These are phyloP conservation scores for Acanthoscelides obtectus DNA, from an alignment of 2,888 invertebrate genomes.

Conservation along the genomic window DNA sequence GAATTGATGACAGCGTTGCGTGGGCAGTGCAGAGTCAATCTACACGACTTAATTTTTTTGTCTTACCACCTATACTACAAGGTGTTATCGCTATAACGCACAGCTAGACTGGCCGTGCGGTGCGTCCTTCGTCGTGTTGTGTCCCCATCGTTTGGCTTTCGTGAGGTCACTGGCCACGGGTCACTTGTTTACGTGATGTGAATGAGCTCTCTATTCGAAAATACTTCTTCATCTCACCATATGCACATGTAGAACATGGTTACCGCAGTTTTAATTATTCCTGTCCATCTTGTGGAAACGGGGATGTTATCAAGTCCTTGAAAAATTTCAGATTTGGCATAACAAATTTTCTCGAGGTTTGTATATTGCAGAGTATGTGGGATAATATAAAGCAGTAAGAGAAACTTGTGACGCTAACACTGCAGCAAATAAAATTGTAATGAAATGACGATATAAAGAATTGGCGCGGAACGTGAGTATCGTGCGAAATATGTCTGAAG, in stretches of 20 bases:
- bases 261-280: not conserved
- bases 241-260: not conserved
- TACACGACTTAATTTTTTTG: too few species aligned
- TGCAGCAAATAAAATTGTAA: too few species aligned
- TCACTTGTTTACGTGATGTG: not conserved
- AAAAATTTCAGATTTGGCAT: not conserved
- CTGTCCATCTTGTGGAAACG: not conserved
- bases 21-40: too few species aligned
- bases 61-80: not conserved
- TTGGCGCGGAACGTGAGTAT: too few species aligned
- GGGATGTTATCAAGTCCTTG: not conserved
- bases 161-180: not conserved
- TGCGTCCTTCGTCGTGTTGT: not conserved
- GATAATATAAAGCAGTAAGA: too few species aligned
- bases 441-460: too few species aligned
- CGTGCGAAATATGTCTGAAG: too few species aligned
- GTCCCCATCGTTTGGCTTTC: not conserved
- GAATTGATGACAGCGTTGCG: too few species aligned
- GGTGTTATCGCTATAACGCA: not conserved
- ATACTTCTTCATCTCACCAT: not conserved
- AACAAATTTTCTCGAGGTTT: not conserved
- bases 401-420: too few species aligned
- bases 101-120: not conserved
- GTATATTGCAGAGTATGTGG: too few species aligned
- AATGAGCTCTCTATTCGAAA: not conserved